Percentiles rank a stretch among this genome's conserved stretches.
phyloP scores from a whole-genome alignment of 2,113 vertebrate genomes.

The Xenotilapia caudafasciata region DNA sequence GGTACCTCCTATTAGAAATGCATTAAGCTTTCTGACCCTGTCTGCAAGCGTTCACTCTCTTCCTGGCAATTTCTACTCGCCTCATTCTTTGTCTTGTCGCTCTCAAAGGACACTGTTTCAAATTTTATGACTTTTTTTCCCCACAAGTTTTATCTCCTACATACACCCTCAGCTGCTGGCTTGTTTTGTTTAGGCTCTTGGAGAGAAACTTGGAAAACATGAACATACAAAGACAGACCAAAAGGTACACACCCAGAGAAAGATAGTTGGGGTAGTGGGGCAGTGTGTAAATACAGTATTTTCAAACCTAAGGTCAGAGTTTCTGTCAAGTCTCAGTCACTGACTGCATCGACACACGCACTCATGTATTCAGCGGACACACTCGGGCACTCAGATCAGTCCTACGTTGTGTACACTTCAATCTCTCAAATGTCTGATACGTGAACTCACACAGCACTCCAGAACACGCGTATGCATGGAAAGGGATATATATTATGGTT shows the following conservation, averaged over 20 bases:
- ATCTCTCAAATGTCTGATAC: conserved; percentile 29
- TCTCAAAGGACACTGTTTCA: conserved; percentile 7
- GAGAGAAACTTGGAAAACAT: conserved; percentile 12
- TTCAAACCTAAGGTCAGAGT: not conserved
- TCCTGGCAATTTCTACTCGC: not conserved
- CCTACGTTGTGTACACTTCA: not conserved
- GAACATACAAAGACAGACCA: not conserved
- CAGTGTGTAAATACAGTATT: not conserved
- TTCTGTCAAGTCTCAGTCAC: not conserved
- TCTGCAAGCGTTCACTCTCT: not conserved
- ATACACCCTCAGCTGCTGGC: not conserved
- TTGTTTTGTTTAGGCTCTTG: conserved; percentile 1
- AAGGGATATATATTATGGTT: not conserved
- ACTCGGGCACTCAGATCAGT: conserved; percentile 13
- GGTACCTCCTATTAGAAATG: conserved; percentile 21
- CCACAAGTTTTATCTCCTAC: not conserved
- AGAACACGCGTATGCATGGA: conserved; percentile 1
- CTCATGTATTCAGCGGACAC: conserved; percentile 15
- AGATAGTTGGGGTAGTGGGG: not conserved
- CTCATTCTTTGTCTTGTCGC: not conserved
- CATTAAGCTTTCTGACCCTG: conserved; percentile 33
- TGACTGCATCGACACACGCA: not conserved
- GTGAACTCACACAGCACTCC: not conserved
- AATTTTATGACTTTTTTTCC: not conserved
- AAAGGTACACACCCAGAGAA: not conserved